A percentile compares a stretch with the other conserved stretches of the same genome.
Conservation (phyloP, 2,113 vertebrate species). For the Caloenas nicobarica region DNA sequence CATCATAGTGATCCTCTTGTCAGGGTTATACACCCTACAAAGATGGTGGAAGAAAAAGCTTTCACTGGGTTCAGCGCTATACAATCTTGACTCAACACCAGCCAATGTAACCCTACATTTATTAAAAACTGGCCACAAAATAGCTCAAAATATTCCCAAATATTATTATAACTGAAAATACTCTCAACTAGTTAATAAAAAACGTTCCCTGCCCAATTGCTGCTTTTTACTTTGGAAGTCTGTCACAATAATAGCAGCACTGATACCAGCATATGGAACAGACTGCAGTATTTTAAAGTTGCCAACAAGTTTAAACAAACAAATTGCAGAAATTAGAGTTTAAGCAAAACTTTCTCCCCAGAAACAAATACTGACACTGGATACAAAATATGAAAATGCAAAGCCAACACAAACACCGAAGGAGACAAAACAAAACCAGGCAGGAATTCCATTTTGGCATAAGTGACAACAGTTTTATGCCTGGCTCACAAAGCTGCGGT, state of each 20-base stretch:
- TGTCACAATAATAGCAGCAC: conserved; percentile 2
- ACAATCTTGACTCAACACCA: neutral
- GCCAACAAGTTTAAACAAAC: conserved; percentile 61
- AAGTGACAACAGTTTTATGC: neutral
- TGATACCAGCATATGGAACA: conserved; percentile 5
- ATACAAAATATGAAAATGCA: conserved; percentile 48
- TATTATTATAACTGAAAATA: conserved; percentile 45
- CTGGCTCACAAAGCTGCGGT: neutral
- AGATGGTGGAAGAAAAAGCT: neutral
- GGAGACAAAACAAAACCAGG: conserved; percentile 62
- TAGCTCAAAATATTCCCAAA: conserved; percentile 9
- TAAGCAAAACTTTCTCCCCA: conserved; percentile 55
- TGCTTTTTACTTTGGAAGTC: neutral
- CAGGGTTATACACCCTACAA: neutral
- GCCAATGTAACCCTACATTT: conserved; percentile 8
- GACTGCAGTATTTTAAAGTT: conserved; percentile 6
- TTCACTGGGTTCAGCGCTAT: neutral
- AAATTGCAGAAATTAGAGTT: conserved; percentile 59
- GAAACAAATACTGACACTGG: conserved; percentile 43
- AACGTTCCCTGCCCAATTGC: neutral
- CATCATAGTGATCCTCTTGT: neutral
- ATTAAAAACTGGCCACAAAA: conserved; percentile 21
- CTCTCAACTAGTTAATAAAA: conserved; percentile 39
- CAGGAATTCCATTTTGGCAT: conserved; percentile 44
- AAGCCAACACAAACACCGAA: conserved; percentile 50